Conservation (phyloP, 2,797 vertebrate genomes). For the Spinus pinus region DNA sequence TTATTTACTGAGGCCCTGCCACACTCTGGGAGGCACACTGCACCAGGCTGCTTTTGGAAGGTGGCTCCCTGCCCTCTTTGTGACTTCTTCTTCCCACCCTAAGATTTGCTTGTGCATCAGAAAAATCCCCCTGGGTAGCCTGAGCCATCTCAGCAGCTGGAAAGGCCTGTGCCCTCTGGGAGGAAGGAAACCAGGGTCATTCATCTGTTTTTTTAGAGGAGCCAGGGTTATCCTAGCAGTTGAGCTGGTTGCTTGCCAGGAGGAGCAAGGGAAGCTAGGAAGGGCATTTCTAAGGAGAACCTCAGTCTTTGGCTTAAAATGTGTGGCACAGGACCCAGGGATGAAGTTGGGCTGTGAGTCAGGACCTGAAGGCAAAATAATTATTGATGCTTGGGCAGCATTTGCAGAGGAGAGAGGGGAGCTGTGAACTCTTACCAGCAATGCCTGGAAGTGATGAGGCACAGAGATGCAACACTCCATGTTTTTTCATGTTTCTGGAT, state of each 20-base stretch:
- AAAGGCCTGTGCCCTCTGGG: background rate
- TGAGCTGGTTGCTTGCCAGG: background rate
- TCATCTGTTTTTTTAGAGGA: background rate
- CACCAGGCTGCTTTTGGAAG: background rate
- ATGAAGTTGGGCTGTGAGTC: background rate
- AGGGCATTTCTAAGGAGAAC: background rate
- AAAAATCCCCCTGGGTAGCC: background rate
- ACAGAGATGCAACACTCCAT: background rate
- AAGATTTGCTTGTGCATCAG: background rate
- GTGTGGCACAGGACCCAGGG: background rate
- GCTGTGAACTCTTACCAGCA: background rate
- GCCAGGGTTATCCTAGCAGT: background rate
- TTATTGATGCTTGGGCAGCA: background rate
- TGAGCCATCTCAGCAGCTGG: background rate
- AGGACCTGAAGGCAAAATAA: background rate
- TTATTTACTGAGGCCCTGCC: rapidly evolving
- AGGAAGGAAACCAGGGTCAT: background rate
- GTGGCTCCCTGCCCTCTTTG: background rate
- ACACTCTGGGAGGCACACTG: rapidly evolving
- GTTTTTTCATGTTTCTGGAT: background rate
- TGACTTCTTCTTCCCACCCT: background rate
- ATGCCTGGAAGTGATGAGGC: background rate
- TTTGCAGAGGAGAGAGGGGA: background rate
- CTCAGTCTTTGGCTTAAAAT: background rate
- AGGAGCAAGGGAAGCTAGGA: background rate